Base-by-base conservation (phyloP, 2,797 vertebrate genomes). In the Crypturellus tataupa region DNA sequence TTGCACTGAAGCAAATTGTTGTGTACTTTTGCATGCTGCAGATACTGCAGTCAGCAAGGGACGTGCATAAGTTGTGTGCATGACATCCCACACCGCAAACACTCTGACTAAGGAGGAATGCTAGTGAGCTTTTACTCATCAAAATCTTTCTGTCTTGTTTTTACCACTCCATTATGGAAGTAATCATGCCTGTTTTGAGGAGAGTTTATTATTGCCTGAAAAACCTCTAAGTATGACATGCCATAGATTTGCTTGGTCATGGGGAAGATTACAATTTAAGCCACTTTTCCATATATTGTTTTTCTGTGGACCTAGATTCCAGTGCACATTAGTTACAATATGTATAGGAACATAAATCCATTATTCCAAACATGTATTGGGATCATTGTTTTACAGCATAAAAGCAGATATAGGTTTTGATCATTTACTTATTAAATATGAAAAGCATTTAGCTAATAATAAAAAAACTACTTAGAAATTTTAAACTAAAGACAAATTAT, bases 111-210 rank as follows among this genome's bases (percentile, higher is more conserved):
- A 51, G 9, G 42, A 82, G 24, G 20, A 78, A 55, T 5, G 8
- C 13, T 75, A 12, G 40, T 88, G 68, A 76, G 44, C 33, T 60
- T 72, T n/a, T 56, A 55, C 69, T 49, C 51, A 67, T 56, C 25
- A 68, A 82, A 89, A 60, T 47, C 10, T 76, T 91, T 80, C 31
- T 55, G 29, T 39, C 40, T 69, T 69, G 12, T 85, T 91, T 91
- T 72, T 18, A 71, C 19, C 15, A 24, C 58, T 69, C 79, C 5
- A 17, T 70, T 68, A 58, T 17, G 4, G 31, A 59, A 90, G 11
- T 70, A 70, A 70, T 16, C 17, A 24, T 15, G 76, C 27, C 42
- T 81, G 40, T 14, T 85, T 73, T 25, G 29, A 81, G 40, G 6
- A 2, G 53, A 78, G 6, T 53, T 77, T n/a, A 60, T 20, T 46